Evolutionary conservation across 2,888 invertebrate species (phyloP), one percentile per base, ranked within the genome.

Genomic region (Eupithecia pulchellata): DNA sequence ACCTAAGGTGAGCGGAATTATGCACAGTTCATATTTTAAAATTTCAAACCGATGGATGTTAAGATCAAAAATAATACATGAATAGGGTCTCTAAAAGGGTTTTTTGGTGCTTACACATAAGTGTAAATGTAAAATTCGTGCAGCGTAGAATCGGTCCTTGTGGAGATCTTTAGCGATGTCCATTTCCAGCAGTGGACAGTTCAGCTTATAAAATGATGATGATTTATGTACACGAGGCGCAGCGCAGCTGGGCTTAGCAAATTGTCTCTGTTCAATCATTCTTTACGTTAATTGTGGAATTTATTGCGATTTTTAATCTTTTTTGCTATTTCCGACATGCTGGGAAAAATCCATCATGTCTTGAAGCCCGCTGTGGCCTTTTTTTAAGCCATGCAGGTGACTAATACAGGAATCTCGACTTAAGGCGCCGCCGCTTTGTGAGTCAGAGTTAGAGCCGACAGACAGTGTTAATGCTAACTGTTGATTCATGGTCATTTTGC

Each of bases 381-480:
- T 47, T n/a, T 47, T 11, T 20, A 20, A 47, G 11, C 20, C 20
- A 20, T 20, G 47, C 47, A 81, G 83, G 80, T 80, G 79, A 76
- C 79, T 79, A 80, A 82, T 80, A 79, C 83, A 82, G 81, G 81
- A 81, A 83, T 85, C 81, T 83, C 72, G 76, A 70, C 73, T 74
- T 66, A 58, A 67, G 62, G 67, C 66, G 42, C 58, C 66, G 42
- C 58, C 25, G 75, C 17, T 5, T 29, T 57, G n/a, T 84, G 87
- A 87, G 79, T 87, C 86, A 85, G 80, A 82, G 80, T 80, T 82
- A 84, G 82, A 83, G 78, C 73, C 67, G 75, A 67, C 68, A 68
- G 64, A 61, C 60, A 68, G 70, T 66, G 69, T 64, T 66, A 63
- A 73, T 66, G 69, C 68, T 65, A 63, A 73, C 70, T 65, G 65